Base-by-base conservation (phyloP, 2,888 invertebrate species). In the Mesopsocus fuscifrons region DNA sequence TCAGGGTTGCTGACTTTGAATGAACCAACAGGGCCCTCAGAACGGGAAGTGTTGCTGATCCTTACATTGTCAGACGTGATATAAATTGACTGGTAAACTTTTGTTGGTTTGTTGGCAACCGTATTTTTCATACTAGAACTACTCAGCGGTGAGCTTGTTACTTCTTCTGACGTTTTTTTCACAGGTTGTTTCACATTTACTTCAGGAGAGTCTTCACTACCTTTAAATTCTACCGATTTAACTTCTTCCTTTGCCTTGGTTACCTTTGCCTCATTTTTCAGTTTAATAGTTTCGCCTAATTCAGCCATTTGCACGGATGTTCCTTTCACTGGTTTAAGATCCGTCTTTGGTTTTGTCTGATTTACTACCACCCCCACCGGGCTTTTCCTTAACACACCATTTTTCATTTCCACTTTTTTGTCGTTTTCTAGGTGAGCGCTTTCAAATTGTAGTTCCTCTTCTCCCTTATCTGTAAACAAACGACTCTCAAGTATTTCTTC, bases 21-120 rank as follows among this genome's bases (percentile, higher is more conserved):
- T 9, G 45, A 45, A 3, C 40, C 45, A 18, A 41, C 43, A 11
- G 21, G 17, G 20, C n/a, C 38, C 20, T 38, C 38, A 6, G n/a
- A 16, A 5, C 20, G 15, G 5, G 38, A 18, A 13, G 20, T 20
- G 20, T 38, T 38, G 17, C n/a, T 38, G 5, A 38, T 38, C 20
- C 21, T n/a, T 6, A 38, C 17, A 20, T 38, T 38, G 11, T 38
- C 38, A 5, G 38, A 38, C 8, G 38, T 38, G 11, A 38, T 21
- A 20, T 38, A 38, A 20, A 38, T 20, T 3, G 38, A 38, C 20
- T 38, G 38, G 21, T 38, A 38, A 18, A 38, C 38, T 20, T 38
- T 38, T 6, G 4, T 38, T 3, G 26, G 26, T 26, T 26, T 26
- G 6, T 9, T 6, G 8, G 26, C 11, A n/a, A n/a, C n/a, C 11